These are phyloP conservation scores for Sisor rabdophorus DNA, from an alignment of 2,113 vertebrate genomes.

Conservation along the genomic window DNA sequence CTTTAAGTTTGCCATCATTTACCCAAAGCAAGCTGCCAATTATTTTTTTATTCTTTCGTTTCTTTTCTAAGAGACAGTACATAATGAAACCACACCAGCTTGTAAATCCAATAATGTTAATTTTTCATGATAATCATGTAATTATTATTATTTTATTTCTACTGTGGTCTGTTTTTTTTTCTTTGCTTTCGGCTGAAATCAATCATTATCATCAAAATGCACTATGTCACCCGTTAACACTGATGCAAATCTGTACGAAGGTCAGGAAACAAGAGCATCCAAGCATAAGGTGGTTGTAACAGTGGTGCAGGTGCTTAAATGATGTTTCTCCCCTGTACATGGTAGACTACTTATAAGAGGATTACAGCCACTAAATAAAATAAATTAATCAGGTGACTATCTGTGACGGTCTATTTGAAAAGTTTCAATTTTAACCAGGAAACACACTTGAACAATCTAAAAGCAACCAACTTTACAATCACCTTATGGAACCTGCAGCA, in stretches of 20 bases:
- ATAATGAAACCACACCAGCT: conserved; percentile 55
- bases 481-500: conserved; percentile 61
- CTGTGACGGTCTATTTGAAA: conserved; percentile 60
- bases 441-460: neutral
- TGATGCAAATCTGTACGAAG: conserved; percentile 53
- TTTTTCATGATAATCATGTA: conserved; percentile 57
- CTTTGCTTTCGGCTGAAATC: conserved; percentile 66
- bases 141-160: conserved; percentile 51
- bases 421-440: conserved; percentile 11
- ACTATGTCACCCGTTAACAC: conserved; percentile 59
- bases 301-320: conserved; percentile 61
- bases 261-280: conserved; percentile 44
- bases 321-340: neutral
- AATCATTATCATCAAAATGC: conserved; percentile 63
- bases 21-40: conserved; percentile 57
- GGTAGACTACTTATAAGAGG: conserved; percentile 36
- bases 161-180: conserved; percentile 50
- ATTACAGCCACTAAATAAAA: conserved; percentile 30
- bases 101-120: conserved; percentile 59
- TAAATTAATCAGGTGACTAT: conserved; percentile 48
- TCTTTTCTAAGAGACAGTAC: conserved; percentile 26
- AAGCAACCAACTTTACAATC: conserved; percentile 72
- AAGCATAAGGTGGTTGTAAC: conserved; percentile 73
- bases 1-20: conserved; percentile 40
- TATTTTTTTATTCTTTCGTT: conserved; percentile 35